Conservation (phyloP, 2,113 vertebrate species). For the Proterorhinus semilunaris region DNA sequence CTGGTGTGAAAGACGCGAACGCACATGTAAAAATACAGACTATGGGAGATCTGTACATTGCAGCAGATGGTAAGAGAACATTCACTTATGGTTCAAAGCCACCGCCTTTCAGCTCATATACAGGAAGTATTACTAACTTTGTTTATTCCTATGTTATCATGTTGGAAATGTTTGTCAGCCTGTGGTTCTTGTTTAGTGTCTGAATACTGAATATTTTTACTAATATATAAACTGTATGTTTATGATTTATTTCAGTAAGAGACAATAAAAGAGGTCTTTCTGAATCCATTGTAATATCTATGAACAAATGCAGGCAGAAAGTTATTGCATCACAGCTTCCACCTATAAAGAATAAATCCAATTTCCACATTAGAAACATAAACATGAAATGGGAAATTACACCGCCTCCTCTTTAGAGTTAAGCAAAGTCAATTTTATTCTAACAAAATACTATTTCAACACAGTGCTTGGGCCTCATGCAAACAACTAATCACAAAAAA, state of each 20-base stretch:
- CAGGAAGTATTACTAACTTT: neutral
- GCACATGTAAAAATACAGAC: neutral
- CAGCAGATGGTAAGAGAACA: conserved; percentile 20
- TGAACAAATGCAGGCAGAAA: neutral
- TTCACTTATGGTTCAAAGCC: conserved; percentile 7
- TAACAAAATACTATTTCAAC: conserved; percentile 40
- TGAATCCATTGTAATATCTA: no score
- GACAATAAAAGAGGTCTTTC: no score
- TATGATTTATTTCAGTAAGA: no score
- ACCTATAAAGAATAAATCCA: neutral
- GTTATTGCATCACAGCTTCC: neutral
- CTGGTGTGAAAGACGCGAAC: conserved; percentile 63
- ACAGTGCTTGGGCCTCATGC: conserved; percentile 34
- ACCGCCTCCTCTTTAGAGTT: conserved; percentile 47
- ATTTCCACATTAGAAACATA: conserved; percentile 9
- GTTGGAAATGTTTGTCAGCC: no score
- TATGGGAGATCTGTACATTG: neutral
- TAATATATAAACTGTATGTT: no score
- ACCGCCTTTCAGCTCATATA: conserved; percentile 10
- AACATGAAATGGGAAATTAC: conserved; percentile 50
- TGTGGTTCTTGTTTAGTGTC: no score
- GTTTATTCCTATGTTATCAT: no score
- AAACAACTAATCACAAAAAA: conserved; percentile 55
- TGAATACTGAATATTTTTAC: no score
- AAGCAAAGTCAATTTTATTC: conserved; percentile 41